These are phyloP conservation scores for Acrobasis consociella DNA, from an alignment of 2,888 invertebrate species.

Conservation along the genomic window DNA sequence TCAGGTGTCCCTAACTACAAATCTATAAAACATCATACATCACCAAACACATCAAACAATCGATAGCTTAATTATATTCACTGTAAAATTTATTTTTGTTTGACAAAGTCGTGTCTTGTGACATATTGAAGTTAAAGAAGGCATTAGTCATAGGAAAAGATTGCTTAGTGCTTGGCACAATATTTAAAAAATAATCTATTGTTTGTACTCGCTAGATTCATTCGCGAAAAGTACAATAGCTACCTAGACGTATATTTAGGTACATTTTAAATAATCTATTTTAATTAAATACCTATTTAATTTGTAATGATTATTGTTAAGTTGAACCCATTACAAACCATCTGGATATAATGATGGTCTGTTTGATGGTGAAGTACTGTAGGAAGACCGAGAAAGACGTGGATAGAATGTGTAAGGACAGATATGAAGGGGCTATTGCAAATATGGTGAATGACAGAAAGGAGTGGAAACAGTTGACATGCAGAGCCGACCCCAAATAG, in stretches of 20 bases:
- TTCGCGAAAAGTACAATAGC: constrained; percentile 26
- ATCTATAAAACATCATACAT: constrained; percentile 28
- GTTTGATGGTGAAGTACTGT: too few species aligned
- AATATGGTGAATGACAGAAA: too few species aligned
- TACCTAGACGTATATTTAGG: not conserved
- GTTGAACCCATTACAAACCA: too few species aligned
- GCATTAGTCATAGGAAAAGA: constrained; percentile 58
- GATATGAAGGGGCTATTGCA: too few species aligned
- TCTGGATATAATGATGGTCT: too few species aligned
- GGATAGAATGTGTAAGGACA: too few species aligned
- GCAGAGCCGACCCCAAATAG: too few species aligned
- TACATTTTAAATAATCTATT: not conserved
- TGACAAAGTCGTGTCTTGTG: not conserved
- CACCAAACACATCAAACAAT: not conserved
- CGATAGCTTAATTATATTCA: not conserved
- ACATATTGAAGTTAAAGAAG: constrained; percentile 34
- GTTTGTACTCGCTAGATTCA: constrained; percentile 47
- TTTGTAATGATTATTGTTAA: too few species aligned
- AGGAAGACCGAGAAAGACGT: too few species aligned
- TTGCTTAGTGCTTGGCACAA: constrained; percentile 52
- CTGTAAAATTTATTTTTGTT: not conserved
- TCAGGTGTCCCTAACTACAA: constrained; percentile 45
- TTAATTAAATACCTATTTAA: too few species aligned
- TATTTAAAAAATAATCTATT: constrained; percentile 55
- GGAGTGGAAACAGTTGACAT: too few species aligned